phyloP scores from a whole-genome alignment of 1,140 invertebrate species.

The Papilio helenus region DNA sequence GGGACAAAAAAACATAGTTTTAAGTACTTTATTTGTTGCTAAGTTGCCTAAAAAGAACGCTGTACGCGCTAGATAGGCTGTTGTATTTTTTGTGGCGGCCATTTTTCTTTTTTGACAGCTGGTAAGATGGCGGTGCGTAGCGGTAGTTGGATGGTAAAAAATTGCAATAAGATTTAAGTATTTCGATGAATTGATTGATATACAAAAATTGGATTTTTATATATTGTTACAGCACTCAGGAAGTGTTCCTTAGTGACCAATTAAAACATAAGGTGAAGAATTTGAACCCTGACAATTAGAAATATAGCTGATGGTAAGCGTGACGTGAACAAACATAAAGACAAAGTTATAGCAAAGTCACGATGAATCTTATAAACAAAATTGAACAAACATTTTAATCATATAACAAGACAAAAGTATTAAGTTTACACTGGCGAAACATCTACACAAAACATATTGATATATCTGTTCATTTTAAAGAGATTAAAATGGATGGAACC shows the following conservation, averaged over 20 bases:
- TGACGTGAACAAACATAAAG: neutral
- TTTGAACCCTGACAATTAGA: too few species aligned
- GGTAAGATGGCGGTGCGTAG: constrained; percentile 34
- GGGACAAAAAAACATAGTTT: constrained; percentile 52
- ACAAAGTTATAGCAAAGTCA: neutral
- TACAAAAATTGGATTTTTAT: neutral
- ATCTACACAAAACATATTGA: too few species aligned
- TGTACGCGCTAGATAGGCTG: constrained; percentile 41
- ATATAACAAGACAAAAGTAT: neutral
- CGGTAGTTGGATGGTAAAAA: constrained; percentile 21
- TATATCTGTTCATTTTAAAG: too few species aligned
- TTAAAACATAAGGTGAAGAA: too few species aligned
- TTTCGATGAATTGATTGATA: neutral
- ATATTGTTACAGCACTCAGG: too few species aligned
- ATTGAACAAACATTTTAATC: neutral
- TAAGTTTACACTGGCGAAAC: too few species aligned
- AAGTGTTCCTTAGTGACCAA: too few species aligned
- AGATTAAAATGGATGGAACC: too few species aligned
- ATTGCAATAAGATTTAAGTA: neutral
- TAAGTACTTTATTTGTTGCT: constrained; percentile 57
- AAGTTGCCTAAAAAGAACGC: constrained; percentile 52
- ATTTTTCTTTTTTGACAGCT: constrained; percentile 19
- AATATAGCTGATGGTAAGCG: neutral
- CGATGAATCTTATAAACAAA: neutral
- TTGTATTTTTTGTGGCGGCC: constrained; percentile 31